Conservation (phyloP, 2,797 vertebrate species). For the Triplophysa bombifrons region DNA sequence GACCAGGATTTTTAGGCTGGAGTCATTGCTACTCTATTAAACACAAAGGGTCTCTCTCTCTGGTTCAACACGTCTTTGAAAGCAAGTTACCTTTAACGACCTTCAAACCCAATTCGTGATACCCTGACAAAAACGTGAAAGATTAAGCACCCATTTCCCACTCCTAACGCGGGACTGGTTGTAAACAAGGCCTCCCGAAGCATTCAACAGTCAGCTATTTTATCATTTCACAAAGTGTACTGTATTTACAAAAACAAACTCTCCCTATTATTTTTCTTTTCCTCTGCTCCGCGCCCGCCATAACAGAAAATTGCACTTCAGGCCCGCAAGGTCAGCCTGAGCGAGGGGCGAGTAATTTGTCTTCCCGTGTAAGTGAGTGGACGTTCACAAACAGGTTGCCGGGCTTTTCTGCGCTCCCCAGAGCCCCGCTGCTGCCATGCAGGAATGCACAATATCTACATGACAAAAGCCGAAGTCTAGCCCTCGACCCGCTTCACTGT, state of each 20-base stretch:
- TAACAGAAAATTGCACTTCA: conserved; percentile 64
- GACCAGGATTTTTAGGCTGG: background rate
- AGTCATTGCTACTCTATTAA: background rate
- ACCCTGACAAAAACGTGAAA: conserved; percentile 8
- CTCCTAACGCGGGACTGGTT: conserved; percentile 24
- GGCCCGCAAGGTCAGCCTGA: conserved; percentile 63
- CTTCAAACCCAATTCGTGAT: conserved; percentile 59
- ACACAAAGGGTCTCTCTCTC: background rate
- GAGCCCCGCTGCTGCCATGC: conserved; percentile 76
- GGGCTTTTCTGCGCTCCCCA: conserved; percentile 55
- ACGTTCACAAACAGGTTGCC: conserved; percentile 59
- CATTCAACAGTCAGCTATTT: conserved; percentile 53
- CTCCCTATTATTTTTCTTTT: conserved; percentile 61
- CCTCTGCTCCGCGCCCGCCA: conserved; percentile 48
- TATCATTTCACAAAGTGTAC: conserved; percentile 55
- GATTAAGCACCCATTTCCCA: conserved; percentile 28
- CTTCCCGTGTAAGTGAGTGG: conserved; percentile 62
- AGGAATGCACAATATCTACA: conserved; percentile 73
- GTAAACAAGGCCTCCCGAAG: conserved; percentile 42
- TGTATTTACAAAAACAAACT: conserved; percentile 66
- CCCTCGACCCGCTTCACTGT: conserved; percentile 45
- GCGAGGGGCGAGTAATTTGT: conserved; percentile 61
- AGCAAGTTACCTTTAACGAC: conserved; percentile 63
- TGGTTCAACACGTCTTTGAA: background rate
- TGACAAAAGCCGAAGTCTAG: conserved; percentile 55